Conservation (phyloP, 1,140 invertebrate species). For the Apis mellifera region Amel_HAv3.1 CM009943.2:2246501-2247000, state of each 20-base stretch:
- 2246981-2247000: conserved; percentile 20
- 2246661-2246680: neutral
- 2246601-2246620: too few species aligned
- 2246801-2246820: neutral
- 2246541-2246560: conserved; percentile 3
- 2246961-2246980: conserved; percentile 26
- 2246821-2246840: neutral
- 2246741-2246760: neutral
- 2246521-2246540: neutral
- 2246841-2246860: neutral
- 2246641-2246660: neutral
- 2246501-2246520: neutral
- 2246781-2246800: neutral
- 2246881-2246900: conserved; percentile 44
- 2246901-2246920: conserved; percentile 44
- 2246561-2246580: too few species aligned
- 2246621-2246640: neutral
- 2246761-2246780: neutral
- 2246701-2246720: neutral
- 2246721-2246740: neutral
- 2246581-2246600: neutral
- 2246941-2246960: conserved; percentile 14
- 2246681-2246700: neutral
- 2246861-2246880: neutral
- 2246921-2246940: conserved; percentile 31